These are phyloP conservation scores for Tachycineta bicolor DNA, from an alignment of 2,113 vertebrate genomes.

Conservation along the genomic window DNA sequence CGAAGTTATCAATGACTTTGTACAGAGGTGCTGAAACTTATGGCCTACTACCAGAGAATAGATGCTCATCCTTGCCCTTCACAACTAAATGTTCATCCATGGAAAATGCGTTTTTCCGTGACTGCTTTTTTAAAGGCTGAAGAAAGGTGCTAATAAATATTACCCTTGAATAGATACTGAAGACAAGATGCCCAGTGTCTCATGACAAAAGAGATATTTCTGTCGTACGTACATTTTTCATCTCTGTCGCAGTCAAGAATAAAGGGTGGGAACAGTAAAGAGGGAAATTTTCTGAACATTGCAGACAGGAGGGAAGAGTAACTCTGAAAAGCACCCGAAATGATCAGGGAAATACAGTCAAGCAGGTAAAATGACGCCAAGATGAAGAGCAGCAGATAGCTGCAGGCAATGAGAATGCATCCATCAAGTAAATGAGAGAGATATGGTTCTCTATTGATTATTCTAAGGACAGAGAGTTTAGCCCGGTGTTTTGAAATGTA, in stretches of 20 bases:
- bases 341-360: not conserved
- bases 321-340: constrained; percentile 1
- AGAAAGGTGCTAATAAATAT: not conserved
- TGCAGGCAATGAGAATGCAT: not conserved
- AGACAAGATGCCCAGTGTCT: not conserved
- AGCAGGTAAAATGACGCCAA: not conserved
- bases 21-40: not conserved
- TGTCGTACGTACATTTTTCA: not conserved
- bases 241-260: not conserved
- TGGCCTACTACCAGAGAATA: not conserved
- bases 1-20: not conserved
- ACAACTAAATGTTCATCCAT: not conserved
- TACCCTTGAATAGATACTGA: not conserved
- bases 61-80: not conserved
- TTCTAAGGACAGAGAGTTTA: not conserved
- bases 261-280: not conserved
- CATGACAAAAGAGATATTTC: not conserved
- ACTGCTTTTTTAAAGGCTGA: not conserved
- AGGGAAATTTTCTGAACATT: not conserved
- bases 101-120: not conserved
- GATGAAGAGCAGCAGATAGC: constrained; percentile 1
- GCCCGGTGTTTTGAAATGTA: constrained; percentile 12
- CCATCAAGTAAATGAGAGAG: constrained; percentile 20
- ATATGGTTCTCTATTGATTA: constrained; percentile 25
- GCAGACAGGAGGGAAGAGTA: not conserved